Conservation (phyloP, 2,113 vertebrate species). For the Eidolon helvum region DNA sequence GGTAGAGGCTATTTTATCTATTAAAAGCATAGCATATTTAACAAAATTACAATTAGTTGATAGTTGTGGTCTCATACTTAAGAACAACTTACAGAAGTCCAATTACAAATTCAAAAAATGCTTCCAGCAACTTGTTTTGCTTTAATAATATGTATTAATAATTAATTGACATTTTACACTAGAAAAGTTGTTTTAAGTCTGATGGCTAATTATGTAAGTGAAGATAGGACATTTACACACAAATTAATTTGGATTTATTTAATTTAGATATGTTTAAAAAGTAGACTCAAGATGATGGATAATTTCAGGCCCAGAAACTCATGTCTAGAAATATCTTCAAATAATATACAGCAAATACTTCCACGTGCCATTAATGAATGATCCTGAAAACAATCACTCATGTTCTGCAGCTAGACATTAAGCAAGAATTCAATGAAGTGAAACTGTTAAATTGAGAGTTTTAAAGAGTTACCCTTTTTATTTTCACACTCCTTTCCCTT, state of each 20-base stretch:
- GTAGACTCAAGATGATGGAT: conserved; percentile 48
- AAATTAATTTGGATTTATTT: conserved; percentile 73
- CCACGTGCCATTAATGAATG: conserved; percentile 64
- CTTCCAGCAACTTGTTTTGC: conserved; percentile 44
- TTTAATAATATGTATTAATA: conserved; percentile 70
- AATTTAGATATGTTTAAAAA: conserved; percentile 61
- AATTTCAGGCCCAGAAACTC: conserved; percentile 66
- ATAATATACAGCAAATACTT: conserved; percentile 44
- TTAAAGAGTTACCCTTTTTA: conserved; percentile 63
- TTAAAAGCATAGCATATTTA: conserved; percentile 52
- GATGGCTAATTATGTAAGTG: conserved; percentile 72
- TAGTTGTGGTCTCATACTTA: conserved; percentile 29
- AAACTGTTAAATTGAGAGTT: conserved; percentile 64
- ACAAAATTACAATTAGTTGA: conserved; percentile 11
- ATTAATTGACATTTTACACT: conserved; percentile 66
- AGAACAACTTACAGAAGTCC: conserved; percentile 20
- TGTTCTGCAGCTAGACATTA: conserved; percentile 66
- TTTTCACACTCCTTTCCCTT: conserved; percentile 60
- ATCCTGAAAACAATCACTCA: conserved; percentile 63
- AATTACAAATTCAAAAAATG: conserved; percentile 58
- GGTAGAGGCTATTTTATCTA: neutral
- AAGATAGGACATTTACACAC: conserved; percentile 48
- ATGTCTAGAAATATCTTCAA: conserved; percentile 71
- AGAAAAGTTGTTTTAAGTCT: conserved; percentile 35
- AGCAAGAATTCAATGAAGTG: conserved; percentile 77